Base-by-base conservation (phyloP, 2,888 invertebrate genomes). In the Ochropacha duplaris region DNA sequence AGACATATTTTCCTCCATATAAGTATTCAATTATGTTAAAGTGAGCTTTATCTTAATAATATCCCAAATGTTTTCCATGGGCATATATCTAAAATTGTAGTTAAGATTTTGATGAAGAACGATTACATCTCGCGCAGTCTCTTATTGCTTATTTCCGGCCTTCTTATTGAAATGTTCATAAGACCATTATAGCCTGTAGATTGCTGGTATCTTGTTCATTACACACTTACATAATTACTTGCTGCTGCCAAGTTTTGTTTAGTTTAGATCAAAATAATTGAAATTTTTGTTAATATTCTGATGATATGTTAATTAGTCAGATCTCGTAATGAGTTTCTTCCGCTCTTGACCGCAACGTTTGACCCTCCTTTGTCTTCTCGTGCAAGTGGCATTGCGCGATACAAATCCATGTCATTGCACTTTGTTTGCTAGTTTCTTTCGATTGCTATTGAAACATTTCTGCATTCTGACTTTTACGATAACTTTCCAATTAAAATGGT, bases 261-360 rank as follows among this genome's bases (percentile, higher is more conserved):
- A 9, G 6, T 4, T 6, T n/a, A 6, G 19, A 44, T 44, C 1
- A 44, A 44, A 9, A 44, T n/a, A n/a, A n/a, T n/a, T n/a, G n/a
- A n/a, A n/a, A n/a, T n/a, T n/a, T n/a, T n/a, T n/a, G n/a, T n/a
- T n/a, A n/a, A n/a, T n/a, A n/a, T n/a, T n/a, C n/a, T n/a, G n/a
- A n/a, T n/a, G n/a, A n/a, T n/a, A n/a, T n/a, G 59, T 66, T 69
- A 70, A 72, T 68, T 71, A 70, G 69, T 69, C 73, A 78, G 75
- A 76, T 78, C 71, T 76, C 68, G 69, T 84, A 83, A 85, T 81
- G 78, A 81, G 71, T 72, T 73, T 70, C 79, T 80, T 86, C 86
- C 86, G 84, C 66, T 79, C 62, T 66, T 74, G 74, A 79, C 83
- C 81, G 78, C 81, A 71, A 65, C 71, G 68, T 69, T 69, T 72